Evolutionary conservation across 1,140 invertebrate genomes (phyloP).

Genomic region (Lordiphosa clarofinis): DNA sequence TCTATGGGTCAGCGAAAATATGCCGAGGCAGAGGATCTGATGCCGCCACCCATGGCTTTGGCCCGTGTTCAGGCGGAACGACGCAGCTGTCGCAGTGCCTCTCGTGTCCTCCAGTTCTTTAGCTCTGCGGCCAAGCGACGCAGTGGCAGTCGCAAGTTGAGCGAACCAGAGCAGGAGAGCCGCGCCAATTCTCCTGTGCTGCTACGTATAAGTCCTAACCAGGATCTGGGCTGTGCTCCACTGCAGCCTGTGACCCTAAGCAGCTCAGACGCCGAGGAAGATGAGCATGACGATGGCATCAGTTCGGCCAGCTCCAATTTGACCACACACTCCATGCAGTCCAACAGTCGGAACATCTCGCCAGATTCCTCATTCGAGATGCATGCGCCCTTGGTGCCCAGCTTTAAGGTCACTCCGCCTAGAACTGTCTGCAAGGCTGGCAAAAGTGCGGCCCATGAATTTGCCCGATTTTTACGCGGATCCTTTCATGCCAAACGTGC

Average conservation of each 20-base stretch:
- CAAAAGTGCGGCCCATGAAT: conserved; percentile 60
- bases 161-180: conserved; percentile 37
- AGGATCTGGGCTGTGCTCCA: conserved; percentile 52
- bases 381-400: conserved; percentile 72
- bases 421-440: conserved; percentile 41
- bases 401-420: conserved; percentile 77
- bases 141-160: conserved; percentile 50
- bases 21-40: conserved; percentile 61
- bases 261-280: conserved; percentile 53
- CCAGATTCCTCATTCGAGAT: conserved; percentile 78
- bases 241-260: conserved; percentile 13
- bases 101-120: conserved; percentile 69
- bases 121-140: conserved; percentile 60
- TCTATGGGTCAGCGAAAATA: conserved; percentile 29
- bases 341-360: conserved; percentile 62
- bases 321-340: conserved; percentile 40
- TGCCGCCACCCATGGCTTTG: conserved; percentile 56
- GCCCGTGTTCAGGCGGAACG: conserved; percentile 61
- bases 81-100: conserved; percentile 65
- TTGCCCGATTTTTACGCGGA: conserved; percentile 63
- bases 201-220: conserved; percentile 41
- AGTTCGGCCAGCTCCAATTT: conserved; percentile 66
- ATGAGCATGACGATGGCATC: conserved; percentile 61
- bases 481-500: conserved; percentile 74
- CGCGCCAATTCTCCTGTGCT: conserved; percentile 45